These are phyloP conservation scores for Artibeus jamaicensis DNA, from an alignment of 2,797 vertebrate genomes.

Conservation along the genomic window DNA sequence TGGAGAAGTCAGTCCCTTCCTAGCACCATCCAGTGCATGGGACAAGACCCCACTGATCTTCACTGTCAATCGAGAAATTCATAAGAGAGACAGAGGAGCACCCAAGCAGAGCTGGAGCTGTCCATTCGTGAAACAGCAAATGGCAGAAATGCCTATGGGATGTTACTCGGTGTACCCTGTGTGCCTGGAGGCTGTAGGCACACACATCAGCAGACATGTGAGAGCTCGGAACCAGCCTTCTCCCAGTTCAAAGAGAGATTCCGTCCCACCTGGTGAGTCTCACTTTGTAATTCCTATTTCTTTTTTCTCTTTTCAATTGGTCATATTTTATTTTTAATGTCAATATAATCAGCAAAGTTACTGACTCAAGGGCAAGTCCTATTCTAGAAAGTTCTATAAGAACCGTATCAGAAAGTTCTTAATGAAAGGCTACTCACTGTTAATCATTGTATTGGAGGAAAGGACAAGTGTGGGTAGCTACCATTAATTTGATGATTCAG, in stretches of 20 bases:
- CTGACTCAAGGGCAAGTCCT: neutral
- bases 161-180: neutral
- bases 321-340: slow-evolving; percentile 5
- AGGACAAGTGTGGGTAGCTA: neutral
- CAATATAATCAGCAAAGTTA: neutral
- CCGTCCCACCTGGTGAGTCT: neutral
- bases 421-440: neutral
- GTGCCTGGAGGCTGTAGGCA: neutral
- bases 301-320: neutral
- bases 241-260: neutral
- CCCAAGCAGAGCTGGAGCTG: neutral
- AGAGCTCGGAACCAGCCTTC: neutral
- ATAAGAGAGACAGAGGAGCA: neutral
- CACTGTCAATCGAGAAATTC: neutral
- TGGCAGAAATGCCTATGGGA: neutral
- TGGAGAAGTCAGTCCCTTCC: neutral
- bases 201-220: neutral
- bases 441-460: neutral
- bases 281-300: neutral
- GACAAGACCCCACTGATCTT: neutral
- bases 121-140: neutral
- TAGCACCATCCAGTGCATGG: neutral
- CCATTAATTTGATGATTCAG: neutral
- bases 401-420: neutral
- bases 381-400: neutral